A percentile compares a stretch with the other conserved stretches of the same genome.
Conservation (phyloP, 1,140 invertebrate genomes). For the Drosophila murphyi region DNA sequence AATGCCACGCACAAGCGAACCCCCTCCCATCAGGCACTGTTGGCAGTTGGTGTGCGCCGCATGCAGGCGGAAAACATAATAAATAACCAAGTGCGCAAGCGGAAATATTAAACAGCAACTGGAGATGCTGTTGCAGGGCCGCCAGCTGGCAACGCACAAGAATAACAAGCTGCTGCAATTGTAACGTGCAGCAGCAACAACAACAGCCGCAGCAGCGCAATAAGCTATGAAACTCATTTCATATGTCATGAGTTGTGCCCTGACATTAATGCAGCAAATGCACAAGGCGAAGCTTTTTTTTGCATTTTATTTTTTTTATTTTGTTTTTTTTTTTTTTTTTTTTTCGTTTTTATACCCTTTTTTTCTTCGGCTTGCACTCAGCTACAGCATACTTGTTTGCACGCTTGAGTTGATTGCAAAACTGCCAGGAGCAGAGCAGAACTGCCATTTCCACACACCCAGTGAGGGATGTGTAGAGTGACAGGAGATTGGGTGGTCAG, state of each 20-base stretch:
- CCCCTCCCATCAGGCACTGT: not conserved
- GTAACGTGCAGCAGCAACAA: slow-evolving; percentile 16
- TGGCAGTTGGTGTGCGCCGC: slow-evolving; percentile 45
- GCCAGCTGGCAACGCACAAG: slow-evolving; percentile 61
- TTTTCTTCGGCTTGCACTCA: slow-evolving; percentile 6
- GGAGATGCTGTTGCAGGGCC: slow-evolving; percentile 51
- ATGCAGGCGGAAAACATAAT: slow-evolving; percentile 76
- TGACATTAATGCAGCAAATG: slow-evolving; percentile 71
- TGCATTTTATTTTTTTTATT: not conserved
- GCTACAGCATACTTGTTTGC: slow-evolving; percentile 53
- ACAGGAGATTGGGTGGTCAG: not conserved
- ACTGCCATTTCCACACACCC: slow-evolving; percentile 18
- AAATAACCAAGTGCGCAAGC: slow-evolving; percentile 80
- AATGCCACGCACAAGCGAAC: not conserved
- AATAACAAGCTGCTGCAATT: slow-evolving; percentile 21
- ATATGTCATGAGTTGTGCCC: slow-evolving; percentile 69
- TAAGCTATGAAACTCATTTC: slow-evolving; percentile 64
- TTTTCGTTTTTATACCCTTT: not conserved
- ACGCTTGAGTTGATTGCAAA: slow-evolving; percentile 55
- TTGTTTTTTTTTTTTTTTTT: not conserved
- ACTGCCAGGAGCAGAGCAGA: slow-evolving; percentile 39
- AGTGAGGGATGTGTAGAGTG: not conserved
- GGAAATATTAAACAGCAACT: slow-evolving; percentile 77
- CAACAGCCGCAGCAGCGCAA: slow-evolving; percentile 11
- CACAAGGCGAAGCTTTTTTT: slow-evolving; percentile 49